Conservation (phyloP, 92 coral and sea anemone species). For the Palythoa heliodiscus region DNA sequence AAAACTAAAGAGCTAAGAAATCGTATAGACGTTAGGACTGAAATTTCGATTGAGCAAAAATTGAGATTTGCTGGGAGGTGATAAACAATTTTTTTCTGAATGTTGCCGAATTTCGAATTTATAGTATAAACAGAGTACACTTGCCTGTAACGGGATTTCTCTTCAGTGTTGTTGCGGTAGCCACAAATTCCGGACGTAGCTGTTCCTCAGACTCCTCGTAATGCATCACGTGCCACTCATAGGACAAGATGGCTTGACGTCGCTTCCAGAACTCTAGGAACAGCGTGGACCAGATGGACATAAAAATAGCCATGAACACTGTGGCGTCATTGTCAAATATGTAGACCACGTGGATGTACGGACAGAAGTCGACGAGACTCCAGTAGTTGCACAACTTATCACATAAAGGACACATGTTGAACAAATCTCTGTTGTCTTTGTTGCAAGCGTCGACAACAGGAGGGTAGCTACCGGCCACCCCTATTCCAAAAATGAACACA, state of each 20-base stretch:
- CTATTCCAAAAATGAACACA: constrained; percentile 41
- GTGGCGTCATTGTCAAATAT: constrained; percentile 91
- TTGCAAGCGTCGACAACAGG: constrained; percentile 38
- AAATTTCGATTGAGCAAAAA: no score
- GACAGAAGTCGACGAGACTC: constrained; percentile 76
- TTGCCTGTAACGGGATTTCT: constrained; percentile 71
- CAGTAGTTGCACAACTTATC: constrained; percentile 61
- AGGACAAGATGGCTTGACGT: constrained; percentile 86
- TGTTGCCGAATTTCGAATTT: no score
- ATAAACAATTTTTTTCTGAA: no score
- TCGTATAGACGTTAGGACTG: no score
- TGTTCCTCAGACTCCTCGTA: constrained; percentile 93
- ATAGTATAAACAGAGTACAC: not conserved
- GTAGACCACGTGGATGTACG: constrained; percentile 76
- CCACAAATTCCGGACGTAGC: constrained; percentile 91
- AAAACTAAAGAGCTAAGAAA: no score
- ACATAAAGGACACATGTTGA: constrained; percentile 44
- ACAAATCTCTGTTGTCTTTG: constrained; percentile 21
- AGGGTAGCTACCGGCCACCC: constrained; percentile 30
- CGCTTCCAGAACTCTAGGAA: constrained; percentile 99
- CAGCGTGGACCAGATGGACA: constrained; percentile 98
- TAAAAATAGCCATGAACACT: constrained; percentile 83
- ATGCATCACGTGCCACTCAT: constrained; percentile 95
- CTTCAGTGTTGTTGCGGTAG: constrained; percentile 77
- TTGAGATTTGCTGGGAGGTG: no score